Percentiles rank a stretch among this genome's conserved stretches.
phyloP scores from a whole-genome alignment of 2,797 vertebrate genomes.

The Cyclura pinguis region DNA sequence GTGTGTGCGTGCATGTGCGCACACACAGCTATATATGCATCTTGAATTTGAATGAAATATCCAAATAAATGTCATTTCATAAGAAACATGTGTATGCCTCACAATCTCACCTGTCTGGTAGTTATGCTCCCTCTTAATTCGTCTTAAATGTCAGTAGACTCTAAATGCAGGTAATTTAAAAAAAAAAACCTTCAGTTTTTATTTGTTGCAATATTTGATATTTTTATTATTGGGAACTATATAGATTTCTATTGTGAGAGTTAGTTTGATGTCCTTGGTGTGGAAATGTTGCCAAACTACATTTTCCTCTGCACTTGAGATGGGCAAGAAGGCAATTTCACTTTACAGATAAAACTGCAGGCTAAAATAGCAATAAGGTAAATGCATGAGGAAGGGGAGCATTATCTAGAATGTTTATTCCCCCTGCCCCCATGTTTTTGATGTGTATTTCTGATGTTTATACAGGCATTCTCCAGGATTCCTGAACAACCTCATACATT shows the following conservation, averaged over 20 bases:
- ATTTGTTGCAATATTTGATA: not conserved
- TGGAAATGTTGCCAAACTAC: not conserved
- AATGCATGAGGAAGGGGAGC: not conserved
- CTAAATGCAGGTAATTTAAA: not conserved
- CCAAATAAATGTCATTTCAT: not conserved
- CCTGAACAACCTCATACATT: too few species aligned
- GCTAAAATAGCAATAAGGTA: not conserved
- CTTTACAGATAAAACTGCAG: too few species aligned
- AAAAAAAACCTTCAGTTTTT: not conserved
- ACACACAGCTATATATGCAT: not conserved
- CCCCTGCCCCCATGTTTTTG: too few species aligned
- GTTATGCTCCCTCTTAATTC: not conserved
- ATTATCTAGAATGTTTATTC: not conserved
- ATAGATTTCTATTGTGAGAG: not conserved
- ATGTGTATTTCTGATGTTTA: too few species aligned
- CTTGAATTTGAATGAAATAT: not conserved
- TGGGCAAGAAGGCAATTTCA: not conserved
- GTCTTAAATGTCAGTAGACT: not conserved
- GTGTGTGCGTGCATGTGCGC: not conserved
- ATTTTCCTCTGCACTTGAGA: not conserved
- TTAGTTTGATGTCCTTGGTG: not conserved
- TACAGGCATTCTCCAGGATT: too few species aligned
- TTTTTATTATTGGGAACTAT: not conserved
- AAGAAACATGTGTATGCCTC: not conserved
- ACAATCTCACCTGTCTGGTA: not conserved